Percentiles rank a stretch among this genome's conserved stretches.
Conservation (phyloP, 1,140 invertebrate genomes). For the Eupristina koningsbergeri region DNA sequence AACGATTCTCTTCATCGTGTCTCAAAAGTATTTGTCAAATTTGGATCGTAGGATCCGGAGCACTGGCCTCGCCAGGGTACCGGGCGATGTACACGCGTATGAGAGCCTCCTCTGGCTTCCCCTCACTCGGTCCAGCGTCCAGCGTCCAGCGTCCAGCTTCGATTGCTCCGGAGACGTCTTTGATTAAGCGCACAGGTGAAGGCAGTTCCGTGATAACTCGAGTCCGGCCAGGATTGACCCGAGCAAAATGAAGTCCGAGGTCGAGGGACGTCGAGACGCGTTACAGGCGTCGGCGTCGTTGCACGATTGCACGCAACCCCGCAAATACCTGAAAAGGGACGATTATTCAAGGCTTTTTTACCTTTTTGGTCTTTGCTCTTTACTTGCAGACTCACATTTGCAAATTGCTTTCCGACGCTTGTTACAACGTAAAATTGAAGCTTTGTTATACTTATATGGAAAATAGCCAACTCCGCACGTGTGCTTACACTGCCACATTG, state of each 20-base stretch:
- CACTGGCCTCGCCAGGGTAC: too few species aligned
- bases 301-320: slow-evolving; percentile 90
- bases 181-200: neutral
- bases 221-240: neutral
- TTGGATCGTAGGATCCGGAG: neutral
- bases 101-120: too few species aligned
- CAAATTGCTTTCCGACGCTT: too few species aligned
- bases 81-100: too few species aligned
- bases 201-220: neutral
- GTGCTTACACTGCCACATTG: too few species aligned
- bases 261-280: neutral
- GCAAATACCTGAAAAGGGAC: slow-evolving; percentile 79
- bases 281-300: slow-evolving; percentile 91
- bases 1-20: neutral
- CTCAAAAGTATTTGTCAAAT: neutral
- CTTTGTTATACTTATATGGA: too few species aligned
- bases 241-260: neutral
- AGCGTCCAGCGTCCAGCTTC: too few species aligned
- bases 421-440: too few species aligned
- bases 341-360: neutral
- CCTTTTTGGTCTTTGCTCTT: too few species aligned
- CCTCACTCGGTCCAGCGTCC: too few species aligned
- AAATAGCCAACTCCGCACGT: too few species aligned
- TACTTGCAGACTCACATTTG: too few species aligned
- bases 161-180: neutral